Evolutionary conservation across 2,797 vertebrate species (phyloP).

Genomic region (Acipenser transmontanus): DNA sequence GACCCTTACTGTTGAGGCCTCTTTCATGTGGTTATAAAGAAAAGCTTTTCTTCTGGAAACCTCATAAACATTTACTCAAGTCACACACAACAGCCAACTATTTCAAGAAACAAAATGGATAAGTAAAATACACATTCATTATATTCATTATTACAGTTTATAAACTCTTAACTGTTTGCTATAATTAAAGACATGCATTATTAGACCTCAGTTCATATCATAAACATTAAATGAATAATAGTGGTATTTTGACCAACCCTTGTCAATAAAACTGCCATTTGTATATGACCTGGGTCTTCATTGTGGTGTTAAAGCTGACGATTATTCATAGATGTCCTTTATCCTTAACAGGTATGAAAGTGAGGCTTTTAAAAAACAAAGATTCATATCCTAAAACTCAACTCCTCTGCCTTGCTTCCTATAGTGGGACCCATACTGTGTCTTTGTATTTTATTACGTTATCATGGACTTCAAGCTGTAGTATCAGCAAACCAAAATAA

Average conservation of each 20-base stretch:
- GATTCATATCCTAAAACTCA: slow-evolving; percentile 38
- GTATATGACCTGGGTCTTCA: too few relatives aligned
- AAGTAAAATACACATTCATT: background rate
- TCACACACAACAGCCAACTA: slow-evolving; percentile 6
- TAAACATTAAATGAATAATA: too few relatives aligned
- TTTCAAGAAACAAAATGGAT: background rate
- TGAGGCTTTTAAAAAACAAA: slow-evolving; percentile 10
- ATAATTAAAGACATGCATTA: background rate
- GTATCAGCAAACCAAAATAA: slow-evolving; percentile 49
- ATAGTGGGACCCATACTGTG: slow-evolving; percentile 53
- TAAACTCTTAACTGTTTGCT: background rate
- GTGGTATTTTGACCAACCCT: too few relatives aligned
- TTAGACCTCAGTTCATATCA: background rate
- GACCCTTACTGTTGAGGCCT: slow-evolving; percentile 57
- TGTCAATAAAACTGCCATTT: too few relatives aligned
- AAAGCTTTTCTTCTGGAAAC: slow-evolving; percentile 14
- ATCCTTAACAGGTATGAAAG: too few relatives aligned
- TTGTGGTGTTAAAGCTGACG: too few relatives aligned
- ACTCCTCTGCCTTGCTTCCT: slow-evolving; percentile 36
- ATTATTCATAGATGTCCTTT: too few relatives aligned
- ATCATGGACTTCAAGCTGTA: slow-evolving; percentile 55
- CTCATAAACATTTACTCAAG: slow-evolving; percentile 23
- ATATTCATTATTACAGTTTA: background rate
- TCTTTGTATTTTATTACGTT: slow-evolving; percentile 58
- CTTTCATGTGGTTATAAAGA: slow-evolving; percentile 53